These are phyloP conservation scores for Oppia nitens DNA, from an alignment of 1,140 invertebrate genomes.

Conservation along the genomic window DNA sequence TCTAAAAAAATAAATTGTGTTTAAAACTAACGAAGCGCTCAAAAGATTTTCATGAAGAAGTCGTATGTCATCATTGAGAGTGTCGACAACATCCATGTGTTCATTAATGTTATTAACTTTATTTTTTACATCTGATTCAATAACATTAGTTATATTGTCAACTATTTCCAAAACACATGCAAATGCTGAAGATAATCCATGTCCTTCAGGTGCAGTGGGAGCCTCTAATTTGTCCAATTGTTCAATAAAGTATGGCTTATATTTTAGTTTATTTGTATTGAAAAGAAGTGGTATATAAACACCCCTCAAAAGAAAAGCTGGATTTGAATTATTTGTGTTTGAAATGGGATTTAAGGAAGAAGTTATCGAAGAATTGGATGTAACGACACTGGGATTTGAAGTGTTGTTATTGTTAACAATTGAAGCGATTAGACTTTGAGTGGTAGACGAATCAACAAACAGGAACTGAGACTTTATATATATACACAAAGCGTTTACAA, in stretches of 20 bases:
- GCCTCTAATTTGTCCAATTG: constrained; percentile 86
- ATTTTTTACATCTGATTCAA: constrained; percentile 22
- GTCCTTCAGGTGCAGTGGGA: constrained; percentile 79
- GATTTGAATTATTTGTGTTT: constrained; percentile 62
- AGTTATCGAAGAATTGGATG: constrained; percentile 43
- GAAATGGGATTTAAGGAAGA: constrained; percentile 43
- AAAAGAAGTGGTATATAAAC: constrained; percentile 74
- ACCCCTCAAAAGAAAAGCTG: constrained; percentile 78
- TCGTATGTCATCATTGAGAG: neutral
- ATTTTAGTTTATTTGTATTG: constrained; percentile 32
- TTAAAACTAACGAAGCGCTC: neutral
- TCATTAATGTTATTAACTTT: constrained; percentile 14
- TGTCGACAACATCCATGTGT: neutral
- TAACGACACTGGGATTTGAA: constrained; percentile 19
- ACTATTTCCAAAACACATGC: constrained; percentile 69
- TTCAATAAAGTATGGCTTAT: constrained; percentile 40
- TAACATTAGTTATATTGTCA: constrained; percentile 22
- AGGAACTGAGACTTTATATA: constrained; percentile 90
- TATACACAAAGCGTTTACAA: constrained; percentile 80
- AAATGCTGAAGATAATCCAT: constrained; percentile 85
- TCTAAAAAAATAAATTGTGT: neutral
- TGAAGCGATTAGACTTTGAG: constrained; percentile 16
- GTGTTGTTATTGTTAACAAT: constrained; percentile 15
- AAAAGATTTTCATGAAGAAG: neutral
- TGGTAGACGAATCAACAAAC: constrained; percentile 9